Percentiles rank a stretch among this genome's conserved stretches.
Evolutionary conservation across 2,888 invertebrate species (phyloP).

Genomic region (Oligia latruncula): DNA sequence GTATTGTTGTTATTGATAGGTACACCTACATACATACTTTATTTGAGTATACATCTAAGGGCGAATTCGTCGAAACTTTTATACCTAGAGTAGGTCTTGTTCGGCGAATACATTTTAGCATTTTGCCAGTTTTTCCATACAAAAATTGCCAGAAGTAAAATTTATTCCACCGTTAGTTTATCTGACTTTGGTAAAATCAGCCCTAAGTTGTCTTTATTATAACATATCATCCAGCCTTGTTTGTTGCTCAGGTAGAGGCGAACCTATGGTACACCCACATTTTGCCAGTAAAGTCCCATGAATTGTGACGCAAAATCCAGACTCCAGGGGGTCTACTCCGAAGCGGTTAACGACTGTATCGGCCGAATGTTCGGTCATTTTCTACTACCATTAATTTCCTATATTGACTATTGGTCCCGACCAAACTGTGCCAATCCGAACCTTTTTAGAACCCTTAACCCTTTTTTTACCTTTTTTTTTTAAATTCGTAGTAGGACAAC

Average conservation of each 20-base stretch:
- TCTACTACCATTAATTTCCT: too few species aligned
- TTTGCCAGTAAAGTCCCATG: background rate
- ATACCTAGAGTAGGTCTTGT: background rate
- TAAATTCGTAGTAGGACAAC: too few species aligned
- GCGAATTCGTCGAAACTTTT: background rate
- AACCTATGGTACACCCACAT: background rate
- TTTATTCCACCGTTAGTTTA: too few species aligned
- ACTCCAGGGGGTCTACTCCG: background rate
- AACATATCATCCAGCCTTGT: background rate
- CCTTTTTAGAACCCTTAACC: too few species aligned
- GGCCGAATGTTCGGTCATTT: too few species aligned
- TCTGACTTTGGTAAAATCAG: too few species aligned
- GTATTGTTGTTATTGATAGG: background rate
- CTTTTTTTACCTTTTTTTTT: too few species aligned
- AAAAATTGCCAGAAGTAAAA: background rate
- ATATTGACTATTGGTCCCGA: too few species aligned
- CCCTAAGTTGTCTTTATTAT: background rate
- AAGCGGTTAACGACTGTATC: too few species aligned
- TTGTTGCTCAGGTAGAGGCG: background rate
- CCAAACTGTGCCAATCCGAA: too few species aligned
- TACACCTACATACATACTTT: background rate
- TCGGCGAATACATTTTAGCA: background rate
- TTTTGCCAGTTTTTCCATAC: background rate
- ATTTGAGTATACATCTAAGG: background rate
- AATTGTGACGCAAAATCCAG: background rate